Percentiles rank a stretch among this genome's conserved stretches.
Conservation (phyloP, 2,888 invertebrate genomes). For the Agrilus biguttatus region DNA sequence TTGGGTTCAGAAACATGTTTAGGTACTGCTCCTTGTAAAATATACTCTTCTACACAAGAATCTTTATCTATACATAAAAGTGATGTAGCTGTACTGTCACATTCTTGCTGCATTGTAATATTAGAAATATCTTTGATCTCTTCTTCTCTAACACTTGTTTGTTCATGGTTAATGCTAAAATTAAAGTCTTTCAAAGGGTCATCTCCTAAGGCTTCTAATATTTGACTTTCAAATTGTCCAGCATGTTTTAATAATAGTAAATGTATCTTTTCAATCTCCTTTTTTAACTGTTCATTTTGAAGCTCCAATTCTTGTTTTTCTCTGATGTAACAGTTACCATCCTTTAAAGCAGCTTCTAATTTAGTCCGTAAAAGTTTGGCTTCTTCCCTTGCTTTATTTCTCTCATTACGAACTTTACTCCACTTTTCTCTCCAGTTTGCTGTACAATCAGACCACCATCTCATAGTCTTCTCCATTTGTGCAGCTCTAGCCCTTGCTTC, state of each 20-base stretch:
- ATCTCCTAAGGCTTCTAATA: conserved; percentile 34
- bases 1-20: conserved; percentile 36
- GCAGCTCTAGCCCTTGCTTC: conserved; percentile 88
- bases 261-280: conserved; percentile 69
- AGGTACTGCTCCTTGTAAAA: conserved; percentile 48
- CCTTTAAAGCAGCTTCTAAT: conserved; percentile 65
- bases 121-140: conserved; percentile 21
- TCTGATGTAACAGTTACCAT: conserved; percentile 55
- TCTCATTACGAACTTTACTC: conserved; percentile 85
- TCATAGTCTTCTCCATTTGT: conserved; percentile 99
- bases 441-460: conserved; percentile 98
- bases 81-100: conserved; percentile 24
- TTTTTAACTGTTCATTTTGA: conserved; percentile 61
- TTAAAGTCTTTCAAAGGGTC: conserved; percentile 32
- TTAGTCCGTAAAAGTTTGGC: conserved; percentile 68
- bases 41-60: conserved; percentile 41
- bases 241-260: conserved; percentile 51
- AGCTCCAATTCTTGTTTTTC: conserved; percentile 67
- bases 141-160: conserved; percentile 19
- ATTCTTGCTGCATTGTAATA: conserved; percentile 21
- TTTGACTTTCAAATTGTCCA: conserved; percentile 48
- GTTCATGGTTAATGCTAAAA: conserved; percentile 19
- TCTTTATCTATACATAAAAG: conserved; percentile 20
- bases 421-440: conserved; percentile 94
- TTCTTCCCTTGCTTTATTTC: conserved; percentile 87